Conservation (phyloP, 2,113 vertebrate genomes). For the Carassius auratus region DNA sequence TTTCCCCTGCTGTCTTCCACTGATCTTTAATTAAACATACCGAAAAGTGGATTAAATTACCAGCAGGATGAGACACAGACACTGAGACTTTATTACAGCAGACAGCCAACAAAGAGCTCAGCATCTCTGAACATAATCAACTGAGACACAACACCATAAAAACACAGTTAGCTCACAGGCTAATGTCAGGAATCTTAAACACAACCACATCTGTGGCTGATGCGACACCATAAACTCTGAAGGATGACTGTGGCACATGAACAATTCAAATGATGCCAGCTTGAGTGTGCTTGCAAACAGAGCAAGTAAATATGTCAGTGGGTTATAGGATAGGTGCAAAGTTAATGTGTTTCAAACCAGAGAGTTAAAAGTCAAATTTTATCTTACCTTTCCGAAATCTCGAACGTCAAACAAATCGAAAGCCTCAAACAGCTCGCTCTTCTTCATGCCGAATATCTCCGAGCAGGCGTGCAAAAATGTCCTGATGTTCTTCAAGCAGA, state of each 20-base stretch:
- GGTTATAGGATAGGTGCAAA: background rate
- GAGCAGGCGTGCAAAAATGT: slow-evolving; percentile 89
- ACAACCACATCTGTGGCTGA: too few species aligned
- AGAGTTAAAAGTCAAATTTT: background rate
- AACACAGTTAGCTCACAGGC: slow-evolving; percentile 4
- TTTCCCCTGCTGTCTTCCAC: slow-evolving; percentile 41
- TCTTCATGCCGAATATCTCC: slow-evolving; percentile 93
- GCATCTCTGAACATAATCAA: slow-evolving; percentile 58
- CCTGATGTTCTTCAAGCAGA: slow-evolving; percentile 98
- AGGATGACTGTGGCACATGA: background rate
- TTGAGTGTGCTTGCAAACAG: background rate
- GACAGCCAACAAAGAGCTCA: slow-evolving; percentile 48
- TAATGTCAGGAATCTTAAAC: too few species aligned
- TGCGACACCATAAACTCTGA: background rate
- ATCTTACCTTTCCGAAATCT: slow-evolving; percentile 96
- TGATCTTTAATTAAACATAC: slow-evolving; percentile 68
- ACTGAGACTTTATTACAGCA: slow-evolving; percentile 55
- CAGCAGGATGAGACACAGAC: slow-evolving; percentile 56
- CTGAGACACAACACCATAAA: slow-evolving; percentile 3
- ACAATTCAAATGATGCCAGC: background rate
- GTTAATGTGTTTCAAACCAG: background rate
- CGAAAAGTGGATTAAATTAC: slow-evolving; percentile 55
- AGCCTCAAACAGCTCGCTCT: slow-evolving; percentile 95
- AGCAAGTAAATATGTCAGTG: background rate
- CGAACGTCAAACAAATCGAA: slow-evolving; percentile 97